Evolutionary conservation across 2,888 invertebrate species (phyloP).

Genomic region (Coleophora flavipennella): DNA sequence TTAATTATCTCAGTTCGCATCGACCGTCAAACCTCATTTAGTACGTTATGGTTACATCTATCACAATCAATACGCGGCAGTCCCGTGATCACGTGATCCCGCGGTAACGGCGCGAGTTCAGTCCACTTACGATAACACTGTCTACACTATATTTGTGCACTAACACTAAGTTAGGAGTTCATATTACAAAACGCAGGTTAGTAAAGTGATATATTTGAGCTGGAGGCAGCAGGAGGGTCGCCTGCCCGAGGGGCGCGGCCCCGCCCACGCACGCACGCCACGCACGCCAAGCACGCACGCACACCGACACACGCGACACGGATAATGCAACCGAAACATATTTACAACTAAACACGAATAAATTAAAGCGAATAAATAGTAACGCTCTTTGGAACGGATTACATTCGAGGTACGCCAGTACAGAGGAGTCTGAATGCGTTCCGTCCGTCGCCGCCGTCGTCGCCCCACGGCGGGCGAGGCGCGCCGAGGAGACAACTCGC

Average conservation of each 20-base stretch:
- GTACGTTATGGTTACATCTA: neutral
- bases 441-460: constrained; percentile 19
- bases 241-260: constrained; percentile 35
- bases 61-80: neutral
- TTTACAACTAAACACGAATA: constrained; percentile 30
- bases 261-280: constrained; percentile 20
- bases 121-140: constrained; percentile 26
- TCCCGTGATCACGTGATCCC: neutral
- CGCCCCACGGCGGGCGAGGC: no score
- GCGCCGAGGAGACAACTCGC: constrained; percentile 2
- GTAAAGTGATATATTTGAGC: constrained; percentile 29
- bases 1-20: constrained; percentile 41
- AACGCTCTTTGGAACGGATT: constrained; percentile 63
- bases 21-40: constrained; percentile 27
- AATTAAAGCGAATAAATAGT: constrained; percentile 59
- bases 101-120: constrained; percentile 2
- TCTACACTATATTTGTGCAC: constrained; percentile 47
- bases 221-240: constrained; percentile 33
- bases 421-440: constrained; percentile 23
- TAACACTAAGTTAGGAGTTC: constrained; percentile 35
- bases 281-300: constrained; percentile 20
- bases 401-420: constrained; percentile 41
- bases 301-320: constrained; percentile 21
- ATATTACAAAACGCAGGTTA: constrained; percentile 31
- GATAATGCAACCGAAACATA: constrained; percentile 24